Base-by-base conservation (phyloP, 2,797 vertebrate species). In the Cercopithecus diana region DNA sequence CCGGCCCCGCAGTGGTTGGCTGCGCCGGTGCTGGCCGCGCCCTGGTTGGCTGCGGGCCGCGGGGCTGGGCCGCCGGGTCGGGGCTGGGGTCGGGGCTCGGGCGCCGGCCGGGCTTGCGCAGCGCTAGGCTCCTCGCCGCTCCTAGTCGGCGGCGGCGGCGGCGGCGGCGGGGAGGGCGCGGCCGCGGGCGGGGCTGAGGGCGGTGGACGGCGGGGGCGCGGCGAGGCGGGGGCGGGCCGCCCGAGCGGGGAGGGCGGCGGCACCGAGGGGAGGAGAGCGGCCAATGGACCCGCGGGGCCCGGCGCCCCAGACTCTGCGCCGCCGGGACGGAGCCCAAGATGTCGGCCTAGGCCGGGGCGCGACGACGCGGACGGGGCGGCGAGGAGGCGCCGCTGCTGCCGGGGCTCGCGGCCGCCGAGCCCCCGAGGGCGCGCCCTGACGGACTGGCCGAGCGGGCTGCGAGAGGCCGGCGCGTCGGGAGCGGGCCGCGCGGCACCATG, bases 401-500 rank as follows among this genome's bases (percentile, higher is more conserved):
- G 30, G 88, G 84, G 64, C 88, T 80, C 61, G 90, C 88, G 94
- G 93, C 84, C 92, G 55, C 82, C 67, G 85, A n/a, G 91, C 41
- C 72, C 94, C 87, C n/a, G 84, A 61, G 88, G 87, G 92, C 92
- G 26, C 95, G 77, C 87, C 61, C 88, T 97, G 97, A 96, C 94
- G 64, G 90, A 55, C 92, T 50, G 94, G 80, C 90, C 43, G 67
- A 77, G 75, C 93, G 88, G 79, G 89, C 86, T 55, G 92, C 92
- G 41, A 80, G 97, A 93, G 95, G 79, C 91, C 92, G 70, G 96
- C 85, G 86, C 67, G 55, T 55, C 17, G 30, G 67, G 83, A 92
- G 83, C 64, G 97, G 91, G 96, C 97, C 95, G 95, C 88, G 97
- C 97, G 96, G 96, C 98, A 99, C 99, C 97, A 99, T 99, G 99